Base-by-base conservation (phyloP, 2,113 vertebrate genomes). In the Eclectus roratus region DNA sequence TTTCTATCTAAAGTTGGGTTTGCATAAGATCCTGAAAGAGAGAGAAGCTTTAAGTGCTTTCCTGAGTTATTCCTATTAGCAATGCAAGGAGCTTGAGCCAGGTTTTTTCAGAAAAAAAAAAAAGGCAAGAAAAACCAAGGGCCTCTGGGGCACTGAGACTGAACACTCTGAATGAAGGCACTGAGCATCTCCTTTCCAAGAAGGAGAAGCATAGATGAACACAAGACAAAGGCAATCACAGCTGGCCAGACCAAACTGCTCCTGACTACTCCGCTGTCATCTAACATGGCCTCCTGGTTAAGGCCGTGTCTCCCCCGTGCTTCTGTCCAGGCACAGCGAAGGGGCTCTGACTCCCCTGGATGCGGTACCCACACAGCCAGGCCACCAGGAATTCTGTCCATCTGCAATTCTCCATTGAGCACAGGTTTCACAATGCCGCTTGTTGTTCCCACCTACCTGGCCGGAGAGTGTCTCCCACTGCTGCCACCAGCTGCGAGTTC, bases 311-410 rank as follows among this genome's bases (percentile, higher is more conserved):
- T 17, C 73, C n/a, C 50, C 47, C 4, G 1, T 2, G 56, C 23
- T 69, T 64, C 11, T 70, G 23, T 11, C 74, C 50, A 21, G 18
- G 11, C 17, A 33, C 16, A 68, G 35, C 68, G 28, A 55, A 73
- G 70, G 41, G 0, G 1, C 78, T 14, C 58, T 1, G 1, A 60
- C 53, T 47, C 21, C 49, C 31, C 24, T 3, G 1, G 35, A 1
- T 44, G 31, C 31, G n/a, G 65, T 33, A 41, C 14, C 33, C 84
- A 19, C 37, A 25, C 6, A 4, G 29, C n/a, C 12, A 52, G 6
- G 44, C n/a, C 64, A 69, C 29, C 31, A 31, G 16, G 41, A 80
- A 46, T n/a, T 31, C 58, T 17, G 28, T 9, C 16, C 33, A 2
- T 27, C 19, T 53, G 46, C 64, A 77, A 47, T 5, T 39, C 60